Evolutionary conservation across 1,140 invertebrate genomes (phyloP).

Genomic region (Nephotettix cincticeps): DNA sequence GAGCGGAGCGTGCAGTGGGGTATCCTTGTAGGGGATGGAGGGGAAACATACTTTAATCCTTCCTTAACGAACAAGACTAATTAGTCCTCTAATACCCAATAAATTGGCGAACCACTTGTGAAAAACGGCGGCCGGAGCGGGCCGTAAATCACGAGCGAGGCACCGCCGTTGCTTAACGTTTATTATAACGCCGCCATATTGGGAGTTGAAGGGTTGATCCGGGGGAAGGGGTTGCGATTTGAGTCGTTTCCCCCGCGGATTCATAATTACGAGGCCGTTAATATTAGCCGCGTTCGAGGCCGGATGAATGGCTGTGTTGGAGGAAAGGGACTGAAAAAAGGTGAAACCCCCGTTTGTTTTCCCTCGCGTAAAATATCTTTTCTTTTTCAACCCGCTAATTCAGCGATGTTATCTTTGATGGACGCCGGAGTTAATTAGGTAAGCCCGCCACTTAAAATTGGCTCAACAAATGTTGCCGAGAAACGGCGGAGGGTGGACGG

Average conservation of each 20-base stretch:
- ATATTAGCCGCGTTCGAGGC: slow-evolving; percentile 5
- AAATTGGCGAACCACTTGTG: slow-evolving; percentile 29
- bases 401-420: slow-evolving; percentile 24
- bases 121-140: slow-evolving; percentile 27
- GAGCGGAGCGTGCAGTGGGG: too few species aligned
- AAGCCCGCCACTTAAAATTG: slow-evolving; percentile 13
- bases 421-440: slow-evolving; percentile 20
- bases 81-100: slow-evolving; percentile 19
- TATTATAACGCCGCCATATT: slow-evolving; percentile 29
- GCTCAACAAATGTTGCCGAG: background rate
- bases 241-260: slow-evolving; percentile 24
- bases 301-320: background rate
- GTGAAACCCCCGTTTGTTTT: background rate
- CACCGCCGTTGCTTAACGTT: slow-evolving; percentile 21
- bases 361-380: background rate
- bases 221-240: slow-evolving; percentile 12
- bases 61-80: slow-evolving; percentile 27
- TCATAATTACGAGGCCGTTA: slow-evolving; percentile 25
- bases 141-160: slow-evolving; percentile 31
- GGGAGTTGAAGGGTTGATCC: slow-evolving; percentile 24
- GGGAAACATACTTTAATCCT: slow-evolving; percentile 19
- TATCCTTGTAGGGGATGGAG: background rate
- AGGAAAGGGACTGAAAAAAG: slow-evolving; percentile 15
- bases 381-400: slow-evolving; percentile 2
- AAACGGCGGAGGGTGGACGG: background rate